Conservation (phyloP, 2,113 vertebrate genomes). For the Ariopsis seemanni region DNA sequence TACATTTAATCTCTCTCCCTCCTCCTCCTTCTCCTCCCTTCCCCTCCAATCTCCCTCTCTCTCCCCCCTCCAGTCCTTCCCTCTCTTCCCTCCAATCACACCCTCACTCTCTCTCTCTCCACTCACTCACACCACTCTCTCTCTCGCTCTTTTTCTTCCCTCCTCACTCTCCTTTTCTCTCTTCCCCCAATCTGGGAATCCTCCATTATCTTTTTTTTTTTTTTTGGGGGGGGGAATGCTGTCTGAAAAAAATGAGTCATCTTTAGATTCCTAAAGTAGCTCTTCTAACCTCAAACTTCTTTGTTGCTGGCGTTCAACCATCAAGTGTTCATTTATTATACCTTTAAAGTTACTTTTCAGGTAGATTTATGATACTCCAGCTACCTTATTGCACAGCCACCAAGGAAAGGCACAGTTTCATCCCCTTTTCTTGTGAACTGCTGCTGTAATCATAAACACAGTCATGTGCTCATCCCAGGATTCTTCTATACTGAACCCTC, state of each 20-base stretch:
- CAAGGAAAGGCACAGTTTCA: neutral
- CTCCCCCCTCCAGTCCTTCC: too few relatives aligned
- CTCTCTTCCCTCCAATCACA: fast-evolving
- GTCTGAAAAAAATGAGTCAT: neutral
- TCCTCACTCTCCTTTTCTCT: neutral
- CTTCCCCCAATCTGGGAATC: neutral
- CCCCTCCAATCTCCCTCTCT: too few relatives aligned
- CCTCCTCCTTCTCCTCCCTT: too few relatives aligned
- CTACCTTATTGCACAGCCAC: neutral
- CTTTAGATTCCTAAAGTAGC: neutral
- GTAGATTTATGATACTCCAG: neutral
- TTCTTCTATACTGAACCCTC: neutral
- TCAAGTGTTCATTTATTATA: neutral
- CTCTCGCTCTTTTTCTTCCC: too few relatives aligned
- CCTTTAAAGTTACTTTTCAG: neutral
- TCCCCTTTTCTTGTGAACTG: neutral
- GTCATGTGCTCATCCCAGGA: neutral
- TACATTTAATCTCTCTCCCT: fast-evolving
- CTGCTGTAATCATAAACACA: neutral
- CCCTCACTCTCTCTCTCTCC: too few relatives aligned
- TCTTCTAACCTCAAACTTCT: neutral
- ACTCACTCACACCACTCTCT: too few relatives aligned
- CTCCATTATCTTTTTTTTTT: neutral
- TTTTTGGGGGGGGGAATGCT: neutral
- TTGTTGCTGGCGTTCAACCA: neutral